phyloP scores from a whole-genome alignment of 2,113 vertebrate species.

The Smithornis capensis region DNA sequence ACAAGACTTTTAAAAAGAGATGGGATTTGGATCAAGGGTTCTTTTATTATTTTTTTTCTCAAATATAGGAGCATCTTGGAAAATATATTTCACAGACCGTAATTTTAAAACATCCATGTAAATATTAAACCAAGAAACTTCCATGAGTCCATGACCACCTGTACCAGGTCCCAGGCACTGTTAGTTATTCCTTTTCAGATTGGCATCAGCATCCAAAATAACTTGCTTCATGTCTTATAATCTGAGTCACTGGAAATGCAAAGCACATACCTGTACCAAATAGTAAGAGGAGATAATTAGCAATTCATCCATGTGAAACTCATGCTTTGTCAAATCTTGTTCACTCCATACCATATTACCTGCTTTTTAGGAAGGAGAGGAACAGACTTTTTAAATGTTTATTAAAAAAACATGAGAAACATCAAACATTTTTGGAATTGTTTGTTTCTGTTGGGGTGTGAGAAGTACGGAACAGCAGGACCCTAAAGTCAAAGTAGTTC shows the following conservation, averaged over 20 bases:
- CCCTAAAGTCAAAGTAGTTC: conserved; percentile 50
- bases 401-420: conserved; percentile 34
- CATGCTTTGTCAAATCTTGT: conserved; percentile 17
- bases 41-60: conserved; percentile 44
- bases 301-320: background rate
- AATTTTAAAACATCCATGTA: conserved; percentile 63
- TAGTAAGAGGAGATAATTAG: background rate
- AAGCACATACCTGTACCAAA: background rate
- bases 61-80: conserved; percentile 41
- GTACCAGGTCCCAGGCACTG: conserved; percentile 36
- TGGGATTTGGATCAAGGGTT: conserved; percentile 52
- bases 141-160: conserved; percentile 55
- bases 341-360: conserved; percentile 34
- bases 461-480: conserved; percentile 25
- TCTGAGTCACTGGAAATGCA: conserved; percentile 48
- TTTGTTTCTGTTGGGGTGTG: conserved; percentile 46
- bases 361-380: conserved; percentile 50
- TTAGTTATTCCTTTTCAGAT: conserved; percentile 57
- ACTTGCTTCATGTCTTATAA: conserved; percentile 56
- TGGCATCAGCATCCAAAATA: conserved; percentile 30
- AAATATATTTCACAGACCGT: conserved; percentile 39
- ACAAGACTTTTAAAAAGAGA: conserved; percentile 33
- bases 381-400: conserved; percentile 21
- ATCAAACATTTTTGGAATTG: conserved; percentile 15
- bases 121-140: conserved; percentile 70